Conservation (phyloP, 1,140 invertebrate species). For the Microvelia longipes region DNA sequence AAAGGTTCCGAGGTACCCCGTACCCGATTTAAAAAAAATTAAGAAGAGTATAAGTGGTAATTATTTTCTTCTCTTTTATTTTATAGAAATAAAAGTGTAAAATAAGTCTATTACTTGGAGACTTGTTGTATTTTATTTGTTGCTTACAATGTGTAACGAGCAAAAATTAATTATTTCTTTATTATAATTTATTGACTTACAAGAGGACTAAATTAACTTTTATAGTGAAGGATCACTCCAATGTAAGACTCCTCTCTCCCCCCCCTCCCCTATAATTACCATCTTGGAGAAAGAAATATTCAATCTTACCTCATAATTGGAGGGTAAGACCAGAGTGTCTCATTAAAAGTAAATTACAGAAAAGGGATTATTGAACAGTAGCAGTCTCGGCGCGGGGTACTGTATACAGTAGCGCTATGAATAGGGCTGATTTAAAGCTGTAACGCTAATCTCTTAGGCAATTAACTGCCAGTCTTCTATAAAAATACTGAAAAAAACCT, state of each 20-base stretch:
- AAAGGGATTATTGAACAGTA: not conserved
- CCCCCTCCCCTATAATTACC: too few species aligned
- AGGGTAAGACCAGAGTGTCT: not conserved
- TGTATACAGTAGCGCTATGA: not conserved
- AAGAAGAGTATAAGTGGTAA: too few species aligned
- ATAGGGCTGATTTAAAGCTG: not conserved
- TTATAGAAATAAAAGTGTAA: too few species aligned
- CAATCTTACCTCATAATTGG: not conserved
- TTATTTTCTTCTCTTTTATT: too few species aligned
- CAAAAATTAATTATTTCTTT: not conserved
- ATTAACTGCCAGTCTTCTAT: not conserved
- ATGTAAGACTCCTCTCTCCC: too few species aligned
- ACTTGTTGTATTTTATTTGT: too few species aligned
- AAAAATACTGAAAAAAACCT: not conserved
- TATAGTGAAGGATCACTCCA: not conserved
- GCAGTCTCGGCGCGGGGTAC: too few species aligned
- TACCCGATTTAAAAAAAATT: too few species aligned
- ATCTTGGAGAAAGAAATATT: not conserved
- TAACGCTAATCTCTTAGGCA: not conserved
- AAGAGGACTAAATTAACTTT: not conserved
- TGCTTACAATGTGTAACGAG: too few species aligned
- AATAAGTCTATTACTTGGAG: too few species aligned
- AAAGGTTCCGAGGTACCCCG: too few species aligned
- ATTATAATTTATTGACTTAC: not conserved
- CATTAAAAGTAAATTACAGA: not conserved